phyloP scores from a whole-genome alignment of 2,888 invertebrate species.

The Notodonta ziczac region DNA sequence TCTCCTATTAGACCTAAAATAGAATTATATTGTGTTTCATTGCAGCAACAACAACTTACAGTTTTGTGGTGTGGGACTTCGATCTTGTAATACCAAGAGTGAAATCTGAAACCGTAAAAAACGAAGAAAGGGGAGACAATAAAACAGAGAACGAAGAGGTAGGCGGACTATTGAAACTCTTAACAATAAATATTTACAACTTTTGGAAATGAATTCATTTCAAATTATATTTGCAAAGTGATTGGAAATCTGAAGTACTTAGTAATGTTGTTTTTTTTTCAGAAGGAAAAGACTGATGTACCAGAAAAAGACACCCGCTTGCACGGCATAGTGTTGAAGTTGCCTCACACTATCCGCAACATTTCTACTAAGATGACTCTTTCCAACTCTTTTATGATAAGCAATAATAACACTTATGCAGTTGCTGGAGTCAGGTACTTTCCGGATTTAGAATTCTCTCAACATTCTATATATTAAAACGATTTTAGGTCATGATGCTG shows the following conservation, averaged over 20 bases:
- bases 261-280: slow-evolving; percentile 13
- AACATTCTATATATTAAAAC: too few species aligned
- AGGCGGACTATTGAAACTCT: neutral
- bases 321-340: slow-evolving; percentile 87
- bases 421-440: slow-evolving; percentile 96
- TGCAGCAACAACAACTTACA: slow-evolving; percentile 90
- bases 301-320: slow-evolving; percentile 65
- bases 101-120: slow-evolving; percentile 56
- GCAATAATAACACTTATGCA: slow-evolving; percentile 95
- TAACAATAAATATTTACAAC: too few species aligned
- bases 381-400: slow-evolving; percentile 96
- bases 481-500: too few species aligned
- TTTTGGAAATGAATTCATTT: too few species aligned
- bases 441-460: too few species aligned
- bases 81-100: slow-evolving; percentile 76
- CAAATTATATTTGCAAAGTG: too few species aligned
- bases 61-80: slow-evolving; percentile 93
- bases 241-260: too few species aligned
- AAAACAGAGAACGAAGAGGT: slow-evolving; percentile 25
- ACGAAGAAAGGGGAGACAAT: slow-evolving; percentile 58
- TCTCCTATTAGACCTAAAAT: too few species aligned
- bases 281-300: slow-evolving; percentile 68
- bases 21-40: slow-evolving; percentile 15
- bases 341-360: slow-evolving; percentile 95
- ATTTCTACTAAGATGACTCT: slow-evolving; percentile 96